Evolutionary conservation across 2,113 vertebrate genomes (phyloP).

Genomic region (zebrafish (Danio rerio)): DNA sequence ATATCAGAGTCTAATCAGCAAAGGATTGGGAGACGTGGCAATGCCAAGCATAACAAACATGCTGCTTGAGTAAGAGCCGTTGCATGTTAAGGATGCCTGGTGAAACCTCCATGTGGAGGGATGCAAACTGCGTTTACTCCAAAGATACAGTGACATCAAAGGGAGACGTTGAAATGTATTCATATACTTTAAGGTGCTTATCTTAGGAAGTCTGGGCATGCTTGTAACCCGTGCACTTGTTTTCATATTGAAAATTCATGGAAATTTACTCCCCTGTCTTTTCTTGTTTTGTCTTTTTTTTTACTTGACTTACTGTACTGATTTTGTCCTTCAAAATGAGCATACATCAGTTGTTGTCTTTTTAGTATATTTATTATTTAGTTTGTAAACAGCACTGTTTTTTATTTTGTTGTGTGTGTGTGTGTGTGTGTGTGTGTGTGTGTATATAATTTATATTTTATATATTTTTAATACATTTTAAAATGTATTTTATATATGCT

Average conservation of each 20-base stretch:
- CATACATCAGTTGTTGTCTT: no score
- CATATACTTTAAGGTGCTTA: slow-evolving; percentile 42
- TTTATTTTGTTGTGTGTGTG: no score
- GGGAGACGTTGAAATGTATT: slow-evolving; percentile 7
- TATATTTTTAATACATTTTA: no score
- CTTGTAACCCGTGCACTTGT: slow-evolving; percentile 5
- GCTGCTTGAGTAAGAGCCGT: not conserved
- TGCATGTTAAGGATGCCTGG: not conserved
- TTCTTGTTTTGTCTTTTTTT: no score
- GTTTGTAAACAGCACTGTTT: not conserved
- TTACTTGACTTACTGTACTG: not conserved
- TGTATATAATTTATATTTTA: no score
- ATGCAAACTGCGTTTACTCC: slow-evolving; percentile 14
- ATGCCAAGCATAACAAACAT: slow-evolving; percentile 8
- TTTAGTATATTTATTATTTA: not conserved
- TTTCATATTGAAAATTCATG: not conserved
- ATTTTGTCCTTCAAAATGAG: not conserved
- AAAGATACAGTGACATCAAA: slow-evolving; percentile 43
- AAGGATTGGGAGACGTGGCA: slow-evolving; percentile 11
- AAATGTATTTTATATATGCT: no score
- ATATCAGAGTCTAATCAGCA: slow-evolving; percentile 1
- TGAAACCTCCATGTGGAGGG: slow-evolving; percentile 13
- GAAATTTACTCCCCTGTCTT: not conserved
- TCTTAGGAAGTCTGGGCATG: not conserved
- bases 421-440: no score